Evolutionary conservation across 2,888 invertebrate genomes (phyloP).

Genomic region (Bimastos eiseni): DNA sequence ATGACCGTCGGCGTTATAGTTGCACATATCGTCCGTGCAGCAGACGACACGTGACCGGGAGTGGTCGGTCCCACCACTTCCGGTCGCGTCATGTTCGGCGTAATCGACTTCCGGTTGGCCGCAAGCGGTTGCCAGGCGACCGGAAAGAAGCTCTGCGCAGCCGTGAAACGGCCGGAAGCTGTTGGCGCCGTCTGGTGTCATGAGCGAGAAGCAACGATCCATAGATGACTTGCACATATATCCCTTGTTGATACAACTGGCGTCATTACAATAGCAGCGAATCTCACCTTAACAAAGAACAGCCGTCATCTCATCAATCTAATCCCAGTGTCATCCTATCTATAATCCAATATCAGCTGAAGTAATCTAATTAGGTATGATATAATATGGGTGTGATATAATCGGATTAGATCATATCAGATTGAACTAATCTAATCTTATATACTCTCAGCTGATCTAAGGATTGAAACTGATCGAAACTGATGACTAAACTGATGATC

Average conservation of each 20-base stretch:
- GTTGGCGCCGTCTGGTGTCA: conserved; percentile 60
- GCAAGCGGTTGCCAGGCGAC: conserved; percentile 52
- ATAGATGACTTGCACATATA: conserved; percentile 79
- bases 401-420: too few relatives aligned
- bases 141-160: conserved; percentile 71
- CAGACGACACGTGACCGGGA: conserved; percentile 67
- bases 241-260: conserved; percentile 76
- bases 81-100: conserved; percentile 26
- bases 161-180: conserved; percentile 72
- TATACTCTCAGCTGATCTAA: too few relatives aligned
- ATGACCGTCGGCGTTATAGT: conserved; percentile 65
- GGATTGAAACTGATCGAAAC: too few relatives aligned
- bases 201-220: conserved; percentile 77
- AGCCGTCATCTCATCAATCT: background rate
- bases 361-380: too few relatives aligned
- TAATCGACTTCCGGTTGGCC: conserved; percentile 41
- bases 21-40: conserved; percentile 81
- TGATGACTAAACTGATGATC: too few relatives aligned
- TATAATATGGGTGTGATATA: too few relatives aligned
- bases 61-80: background rate
- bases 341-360: too few relatives aligned
- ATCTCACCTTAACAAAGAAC: conserved; percentile 66
- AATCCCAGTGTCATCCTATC: background rate
- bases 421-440: too few relatives aligned
- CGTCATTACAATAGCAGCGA: conserved; percentile 82